Percentiles rank a stretch among this genome's conserved stretches.
Conservation (phyloP, 2,113 vertebrate genomes). For the Burhinus bistriatus region DNA sequence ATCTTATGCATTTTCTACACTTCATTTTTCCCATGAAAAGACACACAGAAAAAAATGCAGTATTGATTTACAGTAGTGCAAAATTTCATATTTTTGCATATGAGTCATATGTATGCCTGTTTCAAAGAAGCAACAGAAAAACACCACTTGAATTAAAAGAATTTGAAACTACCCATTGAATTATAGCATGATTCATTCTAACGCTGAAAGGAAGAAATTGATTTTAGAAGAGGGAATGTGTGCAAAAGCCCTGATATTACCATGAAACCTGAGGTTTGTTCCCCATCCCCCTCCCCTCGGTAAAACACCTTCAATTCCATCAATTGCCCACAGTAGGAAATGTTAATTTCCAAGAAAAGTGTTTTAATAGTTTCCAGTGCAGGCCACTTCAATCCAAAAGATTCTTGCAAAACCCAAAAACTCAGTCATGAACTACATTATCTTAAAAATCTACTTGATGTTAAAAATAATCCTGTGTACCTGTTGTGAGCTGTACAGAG, state of each 20-base stretch:
- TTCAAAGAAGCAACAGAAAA: slow-evolving; percentile 3
- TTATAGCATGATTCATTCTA: not conserved
- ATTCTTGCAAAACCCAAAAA: not conserved
- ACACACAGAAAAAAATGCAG: not conserved
- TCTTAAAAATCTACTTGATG: not conserved
- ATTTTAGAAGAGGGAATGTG: not conserved
- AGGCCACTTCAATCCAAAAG: not conserved
- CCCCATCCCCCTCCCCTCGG: not conserved
- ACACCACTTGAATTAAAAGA: not conserved
- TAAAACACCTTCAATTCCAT: not conserved
- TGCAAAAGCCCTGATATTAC: not conserved
- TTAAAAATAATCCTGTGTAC: slow-evolving; percentile 7
- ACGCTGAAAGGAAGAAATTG: slow-evolving; percentile 38
- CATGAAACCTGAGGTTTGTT: not conserved
- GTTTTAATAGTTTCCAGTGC: slow-evolving; percentile 14
- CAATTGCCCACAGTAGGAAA: not conserved
- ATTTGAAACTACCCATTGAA: not conserved
- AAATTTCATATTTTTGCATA: not conserved
- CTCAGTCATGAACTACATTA: not conserved
- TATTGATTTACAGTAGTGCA: not conserved
- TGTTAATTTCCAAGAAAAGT: not conserved
- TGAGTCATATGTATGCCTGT: not conserved
- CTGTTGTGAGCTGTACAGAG: not conserved
- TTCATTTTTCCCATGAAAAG: not conserved
- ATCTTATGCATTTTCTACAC: not conserved